Evolutionary conservation across 2,888 invertebrate genomes (phyloP).

Genomic region (Sturmia bella): DNA sequence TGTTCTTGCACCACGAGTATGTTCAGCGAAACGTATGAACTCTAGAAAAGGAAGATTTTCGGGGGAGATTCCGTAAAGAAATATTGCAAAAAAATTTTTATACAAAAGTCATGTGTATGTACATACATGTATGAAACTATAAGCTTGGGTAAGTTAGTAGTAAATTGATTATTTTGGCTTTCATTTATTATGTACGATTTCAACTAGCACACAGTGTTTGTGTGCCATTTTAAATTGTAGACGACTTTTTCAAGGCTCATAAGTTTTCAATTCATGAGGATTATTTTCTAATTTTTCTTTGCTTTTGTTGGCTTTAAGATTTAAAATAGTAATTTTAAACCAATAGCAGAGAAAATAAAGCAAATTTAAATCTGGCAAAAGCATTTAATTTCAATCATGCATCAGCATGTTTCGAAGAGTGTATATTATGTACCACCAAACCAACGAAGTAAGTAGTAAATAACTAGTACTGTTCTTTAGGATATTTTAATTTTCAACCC

Average conservation of each 20-base stretch:
- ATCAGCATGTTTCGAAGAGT: no score
- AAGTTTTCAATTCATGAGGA: slow-evolving; percentile 69
- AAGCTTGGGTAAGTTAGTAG: slow-evolving; percentile 64
- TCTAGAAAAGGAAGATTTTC: slow-evolving; percentile 65
- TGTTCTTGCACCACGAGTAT: slow-evolving; percentile 40
- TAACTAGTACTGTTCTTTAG: no score
- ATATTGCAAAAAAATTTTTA: slow-evolving; percentile 61
- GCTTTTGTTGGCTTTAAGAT: background rate
- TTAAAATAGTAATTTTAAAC: slow-evolving; percentile 35
- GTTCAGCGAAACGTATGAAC: slow-evolving; percentile 27
- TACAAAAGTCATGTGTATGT: slow-evolving; percentile 60
- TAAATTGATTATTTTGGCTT: slow-evolving; percentile 69
- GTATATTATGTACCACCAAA: no score
- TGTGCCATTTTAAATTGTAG: slow-evolving; percentile 31
- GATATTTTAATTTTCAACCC: no score
- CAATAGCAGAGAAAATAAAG: slow-evolving; percentile 49
- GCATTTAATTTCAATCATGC: slow-evolving; percentile 14
- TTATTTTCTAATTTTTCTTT: slow-evolving; percentile 57
- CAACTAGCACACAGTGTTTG: background rate
- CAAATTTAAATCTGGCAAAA: slow-evolving; percentile 3
- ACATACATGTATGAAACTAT: slow-evolving; percentile 41
- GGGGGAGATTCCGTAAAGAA: slow-evolving; percentile 61
- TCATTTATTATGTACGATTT: slow-evolving; percentile 58
- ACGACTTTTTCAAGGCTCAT: slow-evolving; percentile 57
- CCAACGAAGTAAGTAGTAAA: no score